Evolutionary conservation across 2,888 invertebrate genomes (phyloP).

Genomic region (Argyra leucocephala): DNA sequence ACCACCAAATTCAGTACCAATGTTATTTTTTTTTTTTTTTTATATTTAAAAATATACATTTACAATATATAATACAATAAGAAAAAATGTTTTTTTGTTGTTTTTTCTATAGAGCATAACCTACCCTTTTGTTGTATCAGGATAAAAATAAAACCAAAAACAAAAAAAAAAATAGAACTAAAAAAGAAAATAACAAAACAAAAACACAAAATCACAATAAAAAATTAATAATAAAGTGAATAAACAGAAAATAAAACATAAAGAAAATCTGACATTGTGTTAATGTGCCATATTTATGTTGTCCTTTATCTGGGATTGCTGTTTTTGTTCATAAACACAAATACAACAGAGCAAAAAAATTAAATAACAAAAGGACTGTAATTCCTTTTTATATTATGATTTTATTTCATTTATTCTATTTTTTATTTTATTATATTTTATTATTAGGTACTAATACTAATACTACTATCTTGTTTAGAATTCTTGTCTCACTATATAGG

Average conservation of each 20-base stretch:
- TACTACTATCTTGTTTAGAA: too few relatives aligned
- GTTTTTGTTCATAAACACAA: background rate
- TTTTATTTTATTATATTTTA: background rate
- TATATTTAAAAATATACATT: too few relatives aligned
- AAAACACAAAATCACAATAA: background rate
- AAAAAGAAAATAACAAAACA: background rate
- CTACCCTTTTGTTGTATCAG: too few relatives aligned
- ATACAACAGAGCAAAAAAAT: background rate
- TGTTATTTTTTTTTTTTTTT: too few relatives aligned
- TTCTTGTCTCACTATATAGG: too few relatives aligned
- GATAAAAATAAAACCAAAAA: background rate
- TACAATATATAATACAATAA: background rate
- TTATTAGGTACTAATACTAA: background rate
- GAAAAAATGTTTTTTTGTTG: background rate
- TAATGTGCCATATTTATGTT: conserved; percentile 3
- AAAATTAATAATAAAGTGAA: background rate
- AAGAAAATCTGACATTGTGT: background rate
- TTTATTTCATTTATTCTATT: background rate
- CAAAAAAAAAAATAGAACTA: background rate
- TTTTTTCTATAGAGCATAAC: background rate
- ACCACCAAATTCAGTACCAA: too few relatives aligned
- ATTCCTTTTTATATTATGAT: background rate
- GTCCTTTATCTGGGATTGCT: conserved; percentile 6
- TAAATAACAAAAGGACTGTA: background rate
- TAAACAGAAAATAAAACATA: background rate